Evolutionary conservation across 1,140 invertebrate species (phyloP).

Genomic region (Aporrectodea caliginosa): DNA sequence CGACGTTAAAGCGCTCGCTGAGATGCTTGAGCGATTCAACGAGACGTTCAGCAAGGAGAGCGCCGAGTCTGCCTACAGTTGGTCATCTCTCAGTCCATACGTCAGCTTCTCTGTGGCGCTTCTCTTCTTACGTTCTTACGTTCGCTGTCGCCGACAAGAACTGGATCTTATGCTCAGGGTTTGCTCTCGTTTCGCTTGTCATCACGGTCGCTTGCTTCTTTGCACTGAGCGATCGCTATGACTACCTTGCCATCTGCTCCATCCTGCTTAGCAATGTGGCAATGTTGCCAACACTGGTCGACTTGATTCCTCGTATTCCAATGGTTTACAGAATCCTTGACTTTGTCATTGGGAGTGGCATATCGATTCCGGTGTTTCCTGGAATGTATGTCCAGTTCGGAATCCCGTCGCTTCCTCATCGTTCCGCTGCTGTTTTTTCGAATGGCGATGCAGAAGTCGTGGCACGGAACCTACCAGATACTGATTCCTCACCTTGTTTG

Average conservation of each 20-base stretch:
- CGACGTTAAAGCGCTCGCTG: conserved; percentile 25
- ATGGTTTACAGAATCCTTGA: conserved; percentile 22
- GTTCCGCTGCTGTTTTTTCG: conserved; percentile 27
- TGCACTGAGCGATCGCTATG: conserved; percentile 30
- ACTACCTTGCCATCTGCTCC: conserved; percentile 18
- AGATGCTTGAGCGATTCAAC: conserved; percentile 26
- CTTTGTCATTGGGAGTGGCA: conserved; percentile 1
- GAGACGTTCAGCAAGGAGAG: conserved; percentile 22
- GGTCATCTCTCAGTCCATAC: conserved; percentile 29
- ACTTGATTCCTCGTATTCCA: conserved; percentile 22
- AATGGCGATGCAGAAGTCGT: conserved; percentile 27
- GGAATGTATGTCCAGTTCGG: conserved; percentile 25
- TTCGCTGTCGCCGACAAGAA: conserved; percentile 26
- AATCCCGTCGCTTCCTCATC: conserved; percentile 24
- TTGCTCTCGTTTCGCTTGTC: background rate
- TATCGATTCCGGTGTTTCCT: conserved; percentile 16
- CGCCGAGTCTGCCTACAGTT: conserved; percentile 27
- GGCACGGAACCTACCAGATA: conserved; percentile 29
- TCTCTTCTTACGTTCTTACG: conserved; percentile 10
- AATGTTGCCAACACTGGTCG: conserved; percentile 9
- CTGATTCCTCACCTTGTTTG: conserved; percentile 32
- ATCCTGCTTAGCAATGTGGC: conserved; percentile 12
- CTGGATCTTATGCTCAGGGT: conserved; percentile 28
- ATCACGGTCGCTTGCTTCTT: conserved; percentile 27
- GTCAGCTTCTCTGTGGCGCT: conserved; percentile 24